These are phyloP conservation scores for Psylliodes chrysocephalus DNA, from an alignment of 2,888 invertebrate species.

Conservation along the genomic window DNA sequence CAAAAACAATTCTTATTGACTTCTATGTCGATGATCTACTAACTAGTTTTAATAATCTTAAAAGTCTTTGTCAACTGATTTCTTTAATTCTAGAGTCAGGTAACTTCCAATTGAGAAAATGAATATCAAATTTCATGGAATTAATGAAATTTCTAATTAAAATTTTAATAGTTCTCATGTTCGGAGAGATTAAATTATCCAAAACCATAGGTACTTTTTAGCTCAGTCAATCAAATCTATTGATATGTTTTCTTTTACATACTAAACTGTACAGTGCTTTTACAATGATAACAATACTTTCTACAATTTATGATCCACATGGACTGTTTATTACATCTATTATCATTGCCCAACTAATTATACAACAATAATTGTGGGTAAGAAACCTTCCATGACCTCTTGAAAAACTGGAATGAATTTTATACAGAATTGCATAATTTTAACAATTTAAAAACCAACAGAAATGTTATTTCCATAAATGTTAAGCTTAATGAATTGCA, in stretches of 20 bases:
- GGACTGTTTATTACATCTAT: constrained; percentile 12
- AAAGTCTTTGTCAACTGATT: neutral
- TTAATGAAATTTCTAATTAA: too few relatives aligned
- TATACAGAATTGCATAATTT: neutral
- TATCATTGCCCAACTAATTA: constrained; percentile 17
- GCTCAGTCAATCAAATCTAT: neutral
- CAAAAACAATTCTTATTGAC: constrained; percentile 11
- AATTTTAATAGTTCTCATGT: neutral
- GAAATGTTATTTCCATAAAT: too few relatives aligned
- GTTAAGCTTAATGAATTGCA: constrained; percentile 11
- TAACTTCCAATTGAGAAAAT: constrained; percentile 21
- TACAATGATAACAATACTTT: constrained; percentile 7
- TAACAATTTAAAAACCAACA: constrained; percentile 9
- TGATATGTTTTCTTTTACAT: neutral
- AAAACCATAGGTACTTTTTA: constrained; percentile 20
- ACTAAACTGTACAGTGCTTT: neutral
- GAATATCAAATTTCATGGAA: constrained; percentile 27
- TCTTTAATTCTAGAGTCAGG: constrained; percentile 16
- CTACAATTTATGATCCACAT: constrained; percentile 16
- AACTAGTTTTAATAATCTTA: constrained; percentile 10
- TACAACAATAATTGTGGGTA: too few relatives aligned
- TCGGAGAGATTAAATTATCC: constrained; percentile 7
- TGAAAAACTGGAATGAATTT: constrained; percentile 9
- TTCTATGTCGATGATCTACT: too few relatives aligned
- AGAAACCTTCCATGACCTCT: neutral